Base-by-base conservation (phyloP, 2,888 invertebrate species). In the Tachina lurida region DNA sequence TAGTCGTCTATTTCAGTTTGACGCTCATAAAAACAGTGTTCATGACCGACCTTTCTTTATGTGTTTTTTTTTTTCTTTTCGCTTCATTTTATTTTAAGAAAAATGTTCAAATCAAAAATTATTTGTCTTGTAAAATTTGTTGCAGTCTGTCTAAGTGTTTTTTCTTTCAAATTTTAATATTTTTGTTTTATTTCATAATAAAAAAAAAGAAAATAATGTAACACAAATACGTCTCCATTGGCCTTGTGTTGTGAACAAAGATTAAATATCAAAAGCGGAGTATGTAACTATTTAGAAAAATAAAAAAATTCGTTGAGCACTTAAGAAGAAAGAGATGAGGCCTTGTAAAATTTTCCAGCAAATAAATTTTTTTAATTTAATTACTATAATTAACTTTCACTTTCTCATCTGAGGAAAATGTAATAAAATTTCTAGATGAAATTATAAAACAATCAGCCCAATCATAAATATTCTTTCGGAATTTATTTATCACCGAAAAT, bases 31-130 rank as follows among this genome's bases (percentile, higher is more conserved):
- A 56, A 77, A 56, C 49, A 39, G 58, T 80, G 67, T 74, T 81
- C 60, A 75, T 81, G 74, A 75, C 54, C 75, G 81, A 75, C 67
- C 81, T 70, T 75, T 75, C 71, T 73, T 45, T 70, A 43, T 62
- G 17, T 31, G 10, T 49, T 19, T 17, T 74, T 54, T 63, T 10
- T 52, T 49, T 19, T 17, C 52, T 54, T 52, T 10, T 52, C 22
- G 10, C 8, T 45, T 56, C 22, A 12, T 60, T 22, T 45, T 58
- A 45, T 52, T 63, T 15, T 45, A 22, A 31, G 15, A 63, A 45
- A 62, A 31, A 17, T 62, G 22, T 62, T 60, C 2, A 60, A 52
- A 67, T 45, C 9, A 74, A 67, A 74, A 47, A 58, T 41, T 41
- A 58, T 41, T 68, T 60, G 73, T 80, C 39, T 12, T 56, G 19